phyloP scores from a whole-genome alignment of 2,888 invertebrate genomes.

The Oxyteleia sp. region DNA sequence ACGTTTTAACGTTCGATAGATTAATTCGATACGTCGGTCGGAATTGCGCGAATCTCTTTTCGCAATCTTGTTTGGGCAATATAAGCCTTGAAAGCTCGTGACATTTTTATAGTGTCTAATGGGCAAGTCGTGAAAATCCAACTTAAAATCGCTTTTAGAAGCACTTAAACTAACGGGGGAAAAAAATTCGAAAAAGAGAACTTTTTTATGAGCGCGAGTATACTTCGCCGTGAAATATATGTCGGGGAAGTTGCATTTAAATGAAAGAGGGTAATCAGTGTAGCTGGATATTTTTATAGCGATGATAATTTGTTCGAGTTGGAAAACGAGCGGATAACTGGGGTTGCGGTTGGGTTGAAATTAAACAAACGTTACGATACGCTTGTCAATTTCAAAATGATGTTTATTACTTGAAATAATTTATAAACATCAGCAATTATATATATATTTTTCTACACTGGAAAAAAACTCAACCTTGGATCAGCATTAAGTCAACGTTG shows the following conservation, averaged over 20 bases:
- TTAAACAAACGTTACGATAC: slow-evolving; percentile 3
- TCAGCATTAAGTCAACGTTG: no score
- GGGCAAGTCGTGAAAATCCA: slow-evolving; percentile 68
- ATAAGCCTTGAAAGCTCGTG: slow-evolving; percentile 69
- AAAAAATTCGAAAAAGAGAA: slow-evolving; percentile 44
- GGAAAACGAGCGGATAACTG: background rate
- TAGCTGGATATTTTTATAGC: slow-evolving; percentile 31
- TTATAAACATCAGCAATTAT: no score
- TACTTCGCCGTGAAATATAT: slow-evolving; percentile 47
- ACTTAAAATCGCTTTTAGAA: slow-evolving; percentile 72
- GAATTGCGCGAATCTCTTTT: slow-evolving; percentile 43
- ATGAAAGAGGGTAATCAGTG: slow-evolving; percentile 38
- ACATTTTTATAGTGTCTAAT: slow-evolving; percentile 71
- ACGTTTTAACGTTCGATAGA: slow-evolving; percentile 33
- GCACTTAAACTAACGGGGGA: slow-evolving; percentile 68
- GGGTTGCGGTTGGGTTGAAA: background rate
- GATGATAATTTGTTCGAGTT: slow-evolving; percentile 22
- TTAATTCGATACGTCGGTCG: slow-evolving; percentile 48
- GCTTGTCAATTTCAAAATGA: no score
- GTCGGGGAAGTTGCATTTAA: slow-evolving; percentile 35
- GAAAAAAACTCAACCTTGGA: no score
- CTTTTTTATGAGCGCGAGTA: slow-evolving; percentile 32
- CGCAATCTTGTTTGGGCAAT: slow-evolving; percentile 52
- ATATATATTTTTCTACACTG: no score
- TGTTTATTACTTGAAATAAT: no score